A percentile compares a stretch with the other conserved stretches of the same genome.
These are phyloP conservation scores for Copsychus sechellarum DNA, from an alignment of 2,113 vertebrate genomes.

Conservation along the genomic window DNA sequence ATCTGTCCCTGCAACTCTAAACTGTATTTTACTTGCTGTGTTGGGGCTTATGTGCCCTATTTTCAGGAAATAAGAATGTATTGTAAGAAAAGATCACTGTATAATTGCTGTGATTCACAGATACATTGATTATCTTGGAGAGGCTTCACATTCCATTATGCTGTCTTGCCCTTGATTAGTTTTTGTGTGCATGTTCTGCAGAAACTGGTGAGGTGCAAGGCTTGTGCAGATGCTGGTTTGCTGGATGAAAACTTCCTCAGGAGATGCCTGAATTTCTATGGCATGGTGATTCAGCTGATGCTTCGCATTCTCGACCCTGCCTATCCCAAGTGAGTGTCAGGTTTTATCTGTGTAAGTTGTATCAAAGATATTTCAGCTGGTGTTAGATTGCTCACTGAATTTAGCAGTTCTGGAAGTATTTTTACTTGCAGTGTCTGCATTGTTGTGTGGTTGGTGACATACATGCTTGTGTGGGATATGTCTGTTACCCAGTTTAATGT, in stretches of 20 bases:
- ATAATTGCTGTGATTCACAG: neutral
- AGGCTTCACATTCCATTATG: neutral
- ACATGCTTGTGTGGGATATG: neutral
- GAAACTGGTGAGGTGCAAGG: conserved; percentile 98
- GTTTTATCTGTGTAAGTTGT: neutral
- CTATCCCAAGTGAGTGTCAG: conserved; percentile 89
- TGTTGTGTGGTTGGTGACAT: fast-evolving
- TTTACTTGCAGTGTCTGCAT: neutral
- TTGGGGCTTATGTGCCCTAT: neutral
- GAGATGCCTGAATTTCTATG: conserved; percentile 96
- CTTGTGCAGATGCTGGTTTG: conserved; percentile 93
- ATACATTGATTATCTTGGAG: neutral
- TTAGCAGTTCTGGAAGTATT: neutral
- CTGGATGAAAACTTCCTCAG: conserved; percentile 96
- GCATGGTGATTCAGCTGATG: conserved; percentile 96
- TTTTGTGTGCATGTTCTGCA: conserved; percentile 56
- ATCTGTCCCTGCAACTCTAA: neutral
- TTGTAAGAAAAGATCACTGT: neutral
- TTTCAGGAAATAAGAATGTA: neutral
- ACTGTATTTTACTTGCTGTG: neutral
- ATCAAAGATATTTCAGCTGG: neutral
- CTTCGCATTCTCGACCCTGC: conserved; percentile 92
- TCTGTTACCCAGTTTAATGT: neutral
- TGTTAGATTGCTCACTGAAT: neutral
- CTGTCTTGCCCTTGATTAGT: neutral